Base-by-base conservation (phyloP, 2,113 vertebrate species). In the Callipepla californica region DNA sequence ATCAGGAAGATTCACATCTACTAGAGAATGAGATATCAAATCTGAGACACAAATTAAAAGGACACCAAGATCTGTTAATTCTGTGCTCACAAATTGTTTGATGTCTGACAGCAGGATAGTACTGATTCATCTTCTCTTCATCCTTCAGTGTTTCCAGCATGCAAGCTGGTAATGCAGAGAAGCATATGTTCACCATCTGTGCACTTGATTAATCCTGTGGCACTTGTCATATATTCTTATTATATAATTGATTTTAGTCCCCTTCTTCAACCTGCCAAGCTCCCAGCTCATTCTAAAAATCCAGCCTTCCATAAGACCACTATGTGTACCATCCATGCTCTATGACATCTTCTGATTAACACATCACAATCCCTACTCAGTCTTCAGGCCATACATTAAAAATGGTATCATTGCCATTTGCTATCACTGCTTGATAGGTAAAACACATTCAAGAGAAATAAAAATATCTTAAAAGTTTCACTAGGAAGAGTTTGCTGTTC, bases 21-120 rank as follows among this genome's bases (percentile, higher is more conserved):
- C 55, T 82, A 87, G 26, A 91, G 48, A 89, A 92, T 45, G 30
- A 93, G 58, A 32, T 77, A 62, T 47, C 72, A 93, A 74, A 73
- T 53, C 32, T 26, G 53, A 89, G 67, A 66, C 25, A 66, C 30
- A 57, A 89, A 76, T 68, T 45, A 82, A 87, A 92, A 91, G 45
- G 26, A 85, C 70, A 80, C 26, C 68, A 50, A 36, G 50, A 59
- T 83, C 59, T 90, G 63, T 53, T 85, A 83, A 90, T 83, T 87
- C 68, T 92, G 25, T 89, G 51, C 69, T 92, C 57, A 62, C 44
- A 87, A 87, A 85, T 36, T 69, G 40, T 18, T 69, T 76, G 44
- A 62, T 69, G 34, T 74, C 86, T 89, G 63, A 66, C 63, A 92
- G 63, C 63, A 87, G 48, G 62, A 68, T 68, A 38, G 25, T 61